Conservation (phyloP, 2,888 invertebrate genomes). For the Anagyrus pseudococci region DNA sequence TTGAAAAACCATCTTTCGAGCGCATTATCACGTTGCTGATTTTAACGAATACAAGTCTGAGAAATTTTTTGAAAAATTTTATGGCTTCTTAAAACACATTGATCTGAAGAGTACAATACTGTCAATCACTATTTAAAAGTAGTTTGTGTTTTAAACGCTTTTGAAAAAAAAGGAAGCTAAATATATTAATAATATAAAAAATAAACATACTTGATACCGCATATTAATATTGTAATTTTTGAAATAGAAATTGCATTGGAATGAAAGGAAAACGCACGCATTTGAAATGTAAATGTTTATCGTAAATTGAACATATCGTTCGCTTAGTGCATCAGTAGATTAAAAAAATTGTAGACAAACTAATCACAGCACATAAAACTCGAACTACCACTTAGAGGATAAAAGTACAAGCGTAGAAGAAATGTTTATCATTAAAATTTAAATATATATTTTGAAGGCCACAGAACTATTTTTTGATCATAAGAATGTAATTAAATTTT, state of each 20-base stretch:
- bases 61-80: constrained; percentile 20
- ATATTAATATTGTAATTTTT: constrained; percentile 15
- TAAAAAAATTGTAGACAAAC: background rate
- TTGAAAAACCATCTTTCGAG: background rate
- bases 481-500: background rate
- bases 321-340: constrained; percentile 3
- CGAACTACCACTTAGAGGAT: background rate
- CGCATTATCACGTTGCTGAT: constrained; percentile 23
- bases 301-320: background rate
- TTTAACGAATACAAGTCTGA: constrained; percentile 22
- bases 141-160: constrained; percentile 21
- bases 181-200: background rate
- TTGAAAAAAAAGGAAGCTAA: background rate
- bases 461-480: background rate
- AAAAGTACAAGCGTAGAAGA: background rate
- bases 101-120: constrained; percentile 23
- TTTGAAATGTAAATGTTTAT: constrained; percentile 17
- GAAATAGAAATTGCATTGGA: constrained; percentile 11
- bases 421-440: background rate
- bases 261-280: background rate
- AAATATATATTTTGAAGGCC: background rate
- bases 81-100: constrained; percentile 11
- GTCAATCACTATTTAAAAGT: constrained; percentile 28
- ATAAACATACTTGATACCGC: constrained; percentile 6
- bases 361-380: too few relatives aligned